Evolutionary conservation across 2,888 invertebrate species (phyloP), one percentile per base, ranked within the genome.

Genomic region (Aplocera efformata): DNA sequence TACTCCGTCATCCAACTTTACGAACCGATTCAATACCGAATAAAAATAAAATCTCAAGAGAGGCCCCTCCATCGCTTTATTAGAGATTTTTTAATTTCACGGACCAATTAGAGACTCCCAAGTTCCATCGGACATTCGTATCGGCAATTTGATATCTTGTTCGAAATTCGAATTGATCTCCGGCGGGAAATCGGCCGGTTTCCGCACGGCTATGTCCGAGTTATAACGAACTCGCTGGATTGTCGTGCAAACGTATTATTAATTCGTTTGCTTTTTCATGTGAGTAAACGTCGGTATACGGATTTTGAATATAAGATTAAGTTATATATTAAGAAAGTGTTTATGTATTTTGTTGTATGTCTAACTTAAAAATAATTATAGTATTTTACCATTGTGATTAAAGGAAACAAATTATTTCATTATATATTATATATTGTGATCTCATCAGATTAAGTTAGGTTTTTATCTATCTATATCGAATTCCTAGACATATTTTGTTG

Each of bases 111-210:
- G 63, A 56, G 42, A 34, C 24, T 48, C 43, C 38, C 41, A 40
- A 36, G 45, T 33, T 40, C 31, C 35, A 50, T 45, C 33, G 48
- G 40, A 52, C 42, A 45, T 45, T 47, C 56, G 71, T 68, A 73
- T 72, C 67, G 70, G 60, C 65, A 64, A 67, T 70, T 72, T 70
- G 62, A 58, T 63, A 58, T 65, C 64, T 66, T 61, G 62, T 62
- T 64, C 65, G 33, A 43, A 44, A 39, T 44, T 45, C 40, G 63
- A 63, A 70, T 65, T 64, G 59, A 61, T 58, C 58, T 59, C 69
- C 69, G 51, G 42, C 42, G 73, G 73, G 71, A 71, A 70, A 71
- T 70, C 64, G 60, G 36, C 29, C 43, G 56, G 45, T 56, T 60
- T 62, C 59, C 55, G 48, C 39, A 31, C 35, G 35, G 42, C 38